Evolutionary conservation across 2,113 vertebrate genomes (phyloP).

Genomic region (Tyto alba): DNA sequence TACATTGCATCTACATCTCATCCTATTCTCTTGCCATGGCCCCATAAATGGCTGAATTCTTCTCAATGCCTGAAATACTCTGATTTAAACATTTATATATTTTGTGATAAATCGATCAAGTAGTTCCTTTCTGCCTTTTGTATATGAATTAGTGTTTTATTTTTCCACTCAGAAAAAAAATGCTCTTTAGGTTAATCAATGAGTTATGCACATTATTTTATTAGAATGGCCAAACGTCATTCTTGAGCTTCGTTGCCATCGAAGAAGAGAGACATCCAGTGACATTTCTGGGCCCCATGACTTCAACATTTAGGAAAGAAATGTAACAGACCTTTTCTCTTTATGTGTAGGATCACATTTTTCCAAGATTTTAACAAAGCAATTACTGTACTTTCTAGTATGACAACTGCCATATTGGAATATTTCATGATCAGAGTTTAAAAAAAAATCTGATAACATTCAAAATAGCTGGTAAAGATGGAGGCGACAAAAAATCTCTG

Average conservation of each 20-base stretch:
- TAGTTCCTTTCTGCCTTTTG: neutral
- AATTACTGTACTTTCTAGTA: neutral
- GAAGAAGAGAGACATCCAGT: neutral
- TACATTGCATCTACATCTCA: neutral
- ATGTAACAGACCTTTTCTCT: neutral
- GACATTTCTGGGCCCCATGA: neutral
- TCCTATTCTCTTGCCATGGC: neutral
- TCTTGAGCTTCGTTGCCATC: neutral
- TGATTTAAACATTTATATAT: neutral
- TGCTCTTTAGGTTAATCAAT: neutral
- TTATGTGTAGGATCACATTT: neutral
- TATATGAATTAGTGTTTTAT: neutral
- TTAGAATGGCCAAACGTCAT: neutral
- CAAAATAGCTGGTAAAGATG: neutral
- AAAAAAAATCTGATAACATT: neutral
- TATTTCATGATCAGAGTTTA: neutral
- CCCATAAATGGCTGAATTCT: neutral
- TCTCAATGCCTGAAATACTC: neutral
- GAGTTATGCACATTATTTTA: neutral
- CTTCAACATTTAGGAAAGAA: neutral
- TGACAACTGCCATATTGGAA: neutral
- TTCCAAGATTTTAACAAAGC: neutral
- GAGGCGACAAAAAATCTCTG: neutral
- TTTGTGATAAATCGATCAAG: neutral
- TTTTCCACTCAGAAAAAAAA: neutral